Percentiles rank a stretch among this genome's conserved stretches.
phyloP scores from a whole-genome alignment of 1,140 invertebrate species.

The Eriosoma lanigerum region DNA sequence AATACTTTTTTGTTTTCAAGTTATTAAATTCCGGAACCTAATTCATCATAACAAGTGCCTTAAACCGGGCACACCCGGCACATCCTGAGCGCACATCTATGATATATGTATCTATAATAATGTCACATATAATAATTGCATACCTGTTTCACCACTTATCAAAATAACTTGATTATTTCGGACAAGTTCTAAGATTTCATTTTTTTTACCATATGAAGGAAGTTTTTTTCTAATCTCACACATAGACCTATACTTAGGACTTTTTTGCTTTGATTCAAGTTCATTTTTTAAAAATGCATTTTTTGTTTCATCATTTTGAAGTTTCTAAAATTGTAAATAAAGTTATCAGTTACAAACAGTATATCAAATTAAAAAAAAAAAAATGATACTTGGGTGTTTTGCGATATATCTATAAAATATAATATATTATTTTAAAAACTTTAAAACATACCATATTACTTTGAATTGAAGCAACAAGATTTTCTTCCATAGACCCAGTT shows the following conservation, averaged over 20 bases:
- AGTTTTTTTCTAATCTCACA: slow-evolving; percentile 56
- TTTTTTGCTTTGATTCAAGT: slow-evolving; percentile 54
- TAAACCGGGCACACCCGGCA: no score
- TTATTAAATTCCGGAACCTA: no score
- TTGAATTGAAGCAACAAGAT: slow-evolving; percentile 52
- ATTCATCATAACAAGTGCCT: no score
- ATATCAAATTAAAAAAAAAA: no score
- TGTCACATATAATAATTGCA: no score
- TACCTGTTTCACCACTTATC: slow-evolving; percentile 59
- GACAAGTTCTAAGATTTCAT: slow-evolving; percentile 56
- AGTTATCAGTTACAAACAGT: slow-evolving; percentile 9
- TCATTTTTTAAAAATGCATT: slow-evolving; percentile 56
- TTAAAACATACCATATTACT: slow-evolving; percentile 49
- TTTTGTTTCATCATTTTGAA: slow-evolving; percentile 53
- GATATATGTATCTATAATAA: no score
- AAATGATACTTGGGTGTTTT: no score
- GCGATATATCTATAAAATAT: no score
- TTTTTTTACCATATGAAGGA: slow-evolving; percentile 56
- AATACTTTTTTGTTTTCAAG: no score
- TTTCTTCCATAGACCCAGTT: slow-evolving; percentile 56
- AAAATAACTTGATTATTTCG: slow-evolving; percentile 58
- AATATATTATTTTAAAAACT: not conserved
- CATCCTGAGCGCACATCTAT: no score
- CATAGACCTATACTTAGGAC: slow-evolving; percentile 56
- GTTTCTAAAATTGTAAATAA: slow-evolving; percentile 43